Base-by-base conservation (phyloP, 2,113 vertebrate species). In the Equus przewalskii region DNA sequence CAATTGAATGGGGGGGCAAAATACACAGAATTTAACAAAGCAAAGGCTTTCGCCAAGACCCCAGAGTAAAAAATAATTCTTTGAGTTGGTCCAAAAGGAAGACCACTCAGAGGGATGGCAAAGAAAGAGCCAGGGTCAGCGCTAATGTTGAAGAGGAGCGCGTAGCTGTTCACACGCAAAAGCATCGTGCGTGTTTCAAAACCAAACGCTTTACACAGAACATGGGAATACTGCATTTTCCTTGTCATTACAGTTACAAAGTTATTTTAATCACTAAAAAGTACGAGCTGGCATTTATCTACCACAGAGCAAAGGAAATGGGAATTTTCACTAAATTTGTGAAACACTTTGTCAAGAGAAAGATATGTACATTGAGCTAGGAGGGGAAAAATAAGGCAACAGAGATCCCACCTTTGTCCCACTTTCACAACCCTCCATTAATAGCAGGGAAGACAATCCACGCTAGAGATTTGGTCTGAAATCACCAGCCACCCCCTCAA, bases 401-500 rank as follows among this genome's bases (percentile, higher is more conserved):
- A 24, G 6, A 19, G 3, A 33, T 13, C 16, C 12, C 16, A 4
- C 8, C n/a, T 76, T 28, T 0, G 2, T 16, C 49, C 21, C 28
- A 0, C 4, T 1, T 7, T 3, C 22, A 1, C 4, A 41, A 8
- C 8, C 10, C 2, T 93, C 28, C 44, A 1, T 24, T 1, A 0
- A 24, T 0, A 19, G 62, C 3, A 16, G 22, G 28, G 49, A 79
- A 76, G 24, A 14, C 10, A 18, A 15, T 5, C 16, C 5, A 19
- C n/a, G 41, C 2, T 2, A 0, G 11, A n/a, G n/a, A 14, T 5
- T 28, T 18, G 0, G 3, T 1, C 70, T 60, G 22, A 13, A 51
- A 44, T 51, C 22, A 0, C n/a, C 28, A 6, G 28, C 11, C 56
- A 22, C 8, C 14, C 51, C 18, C 3, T 44, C 30, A 1, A 0